Conservation (phyloP, 1,140 invertebrate genomes). For the Cyrtorhinus lividipennis region DNA sequence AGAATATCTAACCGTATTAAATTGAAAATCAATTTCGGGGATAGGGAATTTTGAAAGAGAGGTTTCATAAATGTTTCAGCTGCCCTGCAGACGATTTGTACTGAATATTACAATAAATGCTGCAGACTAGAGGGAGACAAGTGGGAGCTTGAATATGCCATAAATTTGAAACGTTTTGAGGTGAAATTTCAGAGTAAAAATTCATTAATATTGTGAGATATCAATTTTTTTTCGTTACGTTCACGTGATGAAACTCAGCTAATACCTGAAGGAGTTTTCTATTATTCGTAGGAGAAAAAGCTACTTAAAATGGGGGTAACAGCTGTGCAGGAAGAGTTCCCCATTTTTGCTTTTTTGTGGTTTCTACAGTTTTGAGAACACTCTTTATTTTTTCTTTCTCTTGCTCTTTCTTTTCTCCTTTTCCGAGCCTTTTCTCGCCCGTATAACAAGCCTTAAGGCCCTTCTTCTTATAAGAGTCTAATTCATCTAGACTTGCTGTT, state of each 20-base stretch:
- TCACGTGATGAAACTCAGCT: background rate
- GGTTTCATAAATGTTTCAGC: conserved; percentile 45
- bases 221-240: conserved; percentile 3
- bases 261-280: background rate
- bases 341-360: conserved; percentile 13
- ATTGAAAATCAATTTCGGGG: background rate
- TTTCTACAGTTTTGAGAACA: background rate
- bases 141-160: conserved; percentile 94
- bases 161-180: conserved; percentile 87
- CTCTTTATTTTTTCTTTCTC: background rate
- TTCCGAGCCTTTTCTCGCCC: background rate
- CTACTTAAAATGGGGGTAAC: conserved; percentile 18
- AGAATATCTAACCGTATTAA: background rate
- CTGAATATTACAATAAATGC: conserved; percentile 83
- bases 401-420: conserved; percentile 1
- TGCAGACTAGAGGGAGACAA: conserved; percentile 88
- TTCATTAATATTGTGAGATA: conserved; percentile 10
- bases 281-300: conserved; percentile 17
- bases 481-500: background rate
- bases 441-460: background rate
- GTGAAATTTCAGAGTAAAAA: conserved; percentile 40
- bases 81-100: conserved; percentile 90
- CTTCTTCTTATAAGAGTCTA: background rate
- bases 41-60: conserved; percentile 5
- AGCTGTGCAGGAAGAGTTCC: conserved; percentile 20